These are phyloP conservation scores for Todiramphus chloris DNA, from an alignment of 2,113 vertebrate genomes.

Conservation along the genomic window DNA sequence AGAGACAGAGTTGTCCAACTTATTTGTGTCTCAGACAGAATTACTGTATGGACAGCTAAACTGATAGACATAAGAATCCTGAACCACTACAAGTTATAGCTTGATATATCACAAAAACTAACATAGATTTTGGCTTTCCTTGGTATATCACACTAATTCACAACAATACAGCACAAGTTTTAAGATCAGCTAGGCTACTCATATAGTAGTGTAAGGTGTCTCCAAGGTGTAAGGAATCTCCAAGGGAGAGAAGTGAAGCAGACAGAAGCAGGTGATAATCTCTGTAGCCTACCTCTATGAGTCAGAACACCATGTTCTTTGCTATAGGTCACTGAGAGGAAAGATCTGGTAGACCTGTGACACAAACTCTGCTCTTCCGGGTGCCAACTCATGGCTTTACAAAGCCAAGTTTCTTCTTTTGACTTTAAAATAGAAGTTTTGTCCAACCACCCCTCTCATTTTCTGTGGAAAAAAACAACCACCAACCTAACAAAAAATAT, in stretches of 20 bases:
- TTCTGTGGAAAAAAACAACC: not conserved
- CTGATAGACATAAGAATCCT: not conserved
- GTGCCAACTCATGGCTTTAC: not conserved
- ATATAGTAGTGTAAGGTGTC: not conserved
- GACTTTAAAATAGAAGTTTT: not conserved
- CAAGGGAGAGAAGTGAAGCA: not conserved
- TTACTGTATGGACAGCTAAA: not conserved
- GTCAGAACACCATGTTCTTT: not conserved
- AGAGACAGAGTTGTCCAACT: not conserved
- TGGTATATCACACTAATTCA: not conserved
- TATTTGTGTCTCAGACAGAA: not conserved
- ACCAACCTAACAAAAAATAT: not conserved
- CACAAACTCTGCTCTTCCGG: not conserved
- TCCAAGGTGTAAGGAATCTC: not conserved
- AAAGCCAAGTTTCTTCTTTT: not conserved
- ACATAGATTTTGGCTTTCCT: not conserved
- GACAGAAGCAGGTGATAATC: not conserved
- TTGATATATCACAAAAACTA: not conserved
- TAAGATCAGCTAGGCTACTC: not conserved
- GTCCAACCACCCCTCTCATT: not conserved
- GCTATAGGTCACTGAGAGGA: not conserved
- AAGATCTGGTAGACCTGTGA: not conserved
- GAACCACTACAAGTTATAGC: not conserved
- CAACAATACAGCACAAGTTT: not conserved
- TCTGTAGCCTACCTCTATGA: not conserved